phyloP scores from a whole-genome alignment of 1,140 invertebrate genomes.

The Gryon sp. region DNA sequence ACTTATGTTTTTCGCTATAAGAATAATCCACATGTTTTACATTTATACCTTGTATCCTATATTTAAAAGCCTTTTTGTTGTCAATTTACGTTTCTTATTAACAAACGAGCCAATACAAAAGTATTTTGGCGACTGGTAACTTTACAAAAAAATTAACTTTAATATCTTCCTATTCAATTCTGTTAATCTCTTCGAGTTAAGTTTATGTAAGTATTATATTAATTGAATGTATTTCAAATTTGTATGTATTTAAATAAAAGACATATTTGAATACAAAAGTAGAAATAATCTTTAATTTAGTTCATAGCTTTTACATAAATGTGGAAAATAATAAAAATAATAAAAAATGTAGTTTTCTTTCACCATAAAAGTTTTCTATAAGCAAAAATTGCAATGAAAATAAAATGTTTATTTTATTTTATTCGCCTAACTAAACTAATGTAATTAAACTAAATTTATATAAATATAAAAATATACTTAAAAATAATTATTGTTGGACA shows the following conservation, averaged over 20 bases:
- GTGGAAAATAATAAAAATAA: too few species aligned
- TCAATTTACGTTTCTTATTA: conserved; percentile 29
- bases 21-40: conserved; percentile 33
- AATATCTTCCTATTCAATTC: conserved; percentile 19
- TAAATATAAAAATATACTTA: too few species aligned
- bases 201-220: conserved; percentile 43
- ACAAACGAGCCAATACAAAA: conserved; percentile 11
- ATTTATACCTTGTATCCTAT: conserved; percentile 34
- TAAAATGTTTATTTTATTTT: too few species aligned
- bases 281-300: too few species aligned
- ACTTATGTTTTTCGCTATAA: conserved; percentile 39
- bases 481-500: conserved; percentile 19
- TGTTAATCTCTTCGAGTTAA: conserved; percentile 15
- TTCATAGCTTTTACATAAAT: too few species aligned
- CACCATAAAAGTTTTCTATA: too few species aligned
- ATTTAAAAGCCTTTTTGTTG: conserved; percentile 27
- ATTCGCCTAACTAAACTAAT: too few species aligned
- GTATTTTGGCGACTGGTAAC: conserved; percentile 16
- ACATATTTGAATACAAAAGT: conserved; percentile 37
- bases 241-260: conserved; percentile 49
- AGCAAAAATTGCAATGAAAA: too few species aligned
- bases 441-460: too few species aligned
- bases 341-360: too few species aligned
- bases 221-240: conserved; percentile 44
- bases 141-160: conserved; percentile 14